Base-by-base conservation (phyloP, 2,888 invertebrate species). In the Ectemnius lituratus region DNA sequence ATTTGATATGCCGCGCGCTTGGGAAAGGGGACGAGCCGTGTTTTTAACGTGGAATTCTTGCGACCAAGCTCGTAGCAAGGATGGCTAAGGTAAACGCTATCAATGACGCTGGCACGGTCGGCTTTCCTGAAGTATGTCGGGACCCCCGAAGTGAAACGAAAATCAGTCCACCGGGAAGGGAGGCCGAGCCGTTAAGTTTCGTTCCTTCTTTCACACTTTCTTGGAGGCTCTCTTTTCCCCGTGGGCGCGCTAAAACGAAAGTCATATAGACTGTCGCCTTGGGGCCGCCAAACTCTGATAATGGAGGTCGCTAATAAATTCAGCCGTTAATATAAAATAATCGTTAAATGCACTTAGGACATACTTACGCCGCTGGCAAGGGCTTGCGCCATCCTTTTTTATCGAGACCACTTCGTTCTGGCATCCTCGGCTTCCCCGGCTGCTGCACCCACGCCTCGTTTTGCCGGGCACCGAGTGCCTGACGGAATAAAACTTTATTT, bases 281-380 rank as follows among this genome's bases (percentile, higher is more conserved):
- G 78, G 76, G 81, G 76, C 80, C 80, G 77, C 80, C 86, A 79
- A 85, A 86, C 83, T 84, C 83, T 86, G 87, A 88, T 89, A 88
- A 89, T 89, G 87, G 87, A 88, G 84, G 85, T 84, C 83, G 78
- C 86, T 89, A 88, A 88, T 89, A 88, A 88, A 89, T 89, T 88
- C 80, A 82, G 78, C 85, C 85, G 84, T 88, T 87, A 89, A 89
- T 88, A 89, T 88, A 87, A 87, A 89, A 89, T 88, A 87, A 89
- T 89, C 88, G 88, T 88, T 88, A 87, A 88, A 88, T 88, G 88
- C 88, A 89, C 88, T 90, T 88, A 88, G 86, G 86, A 84, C 84
- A 82, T 87, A 86, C 86, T 88, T 87, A 86, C 85, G 83, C 75
- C 83, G 84, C 82, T 84, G 84, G 86, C 84, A 82, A 78, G 84